Percentiles rank a stretch among this genome's conserved stretches.
Conservation (phyloP, 2,888 invertebrate species). For the Ryuthela nishihirai region DNA sequence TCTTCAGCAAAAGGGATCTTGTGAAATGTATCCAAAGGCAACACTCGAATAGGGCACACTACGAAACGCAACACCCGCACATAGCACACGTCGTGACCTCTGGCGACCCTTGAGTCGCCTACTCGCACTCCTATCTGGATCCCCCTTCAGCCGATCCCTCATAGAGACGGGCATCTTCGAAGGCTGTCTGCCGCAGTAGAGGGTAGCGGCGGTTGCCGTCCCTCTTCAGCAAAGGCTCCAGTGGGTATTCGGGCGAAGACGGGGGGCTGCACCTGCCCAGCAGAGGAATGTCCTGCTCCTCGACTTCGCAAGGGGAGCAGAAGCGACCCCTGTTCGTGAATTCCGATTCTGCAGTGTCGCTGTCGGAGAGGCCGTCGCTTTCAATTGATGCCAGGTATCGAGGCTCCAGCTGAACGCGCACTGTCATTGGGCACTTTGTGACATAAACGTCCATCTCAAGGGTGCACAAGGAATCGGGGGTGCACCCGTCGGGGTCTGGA, state of each 20-base stretch:
- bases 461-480: conserved; percentile 26
- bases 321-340: conserved; percentile 17
- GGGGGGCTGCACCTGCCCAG: conserved; percentile 33
- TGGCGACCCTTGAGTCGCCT: too few relatives aligned
- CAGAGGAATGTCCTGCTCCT: conserved; percentile 29
- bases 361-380: conserved; percentile 41
- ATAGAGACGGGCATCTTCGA: conserved; percentile 13
- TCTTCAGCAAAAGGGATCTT: too few relatives aligned
- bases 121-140: conserved; percentile 31
- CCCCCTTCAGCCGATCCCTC: conserved; percentile 31
- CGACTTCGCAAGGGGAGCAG: conserved; percentile 27
- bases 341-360: conserved; percentile 19
- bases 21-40: too few relatives aligned
- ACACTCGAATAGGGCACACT: too few relatives aligned
- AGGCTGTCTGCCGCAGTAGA: conserved; percentile 21
- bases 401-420: conserved; percentile 37
- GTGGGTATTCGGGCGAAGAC: conserved; percentile 33
- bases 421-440: conserved; percentile 32
- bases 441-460: conserved; percentile 39
- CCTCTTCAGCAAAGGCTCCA: conserved; percentile 35
- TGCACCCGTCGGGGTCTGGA: conserved; percentile 43
- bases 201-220: conserved; percentile 32
- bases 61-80: too few relatives aligned
- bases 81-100: too few relatives aligned
- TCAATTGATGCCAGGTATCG: conserved; percentile 43